Evolutionary conservation across 2,888 invertebrate genomes (phyloP), one percentile per base, ranked within the genome.

Genomic region (Drosophila neoperkinsi): DNA sequence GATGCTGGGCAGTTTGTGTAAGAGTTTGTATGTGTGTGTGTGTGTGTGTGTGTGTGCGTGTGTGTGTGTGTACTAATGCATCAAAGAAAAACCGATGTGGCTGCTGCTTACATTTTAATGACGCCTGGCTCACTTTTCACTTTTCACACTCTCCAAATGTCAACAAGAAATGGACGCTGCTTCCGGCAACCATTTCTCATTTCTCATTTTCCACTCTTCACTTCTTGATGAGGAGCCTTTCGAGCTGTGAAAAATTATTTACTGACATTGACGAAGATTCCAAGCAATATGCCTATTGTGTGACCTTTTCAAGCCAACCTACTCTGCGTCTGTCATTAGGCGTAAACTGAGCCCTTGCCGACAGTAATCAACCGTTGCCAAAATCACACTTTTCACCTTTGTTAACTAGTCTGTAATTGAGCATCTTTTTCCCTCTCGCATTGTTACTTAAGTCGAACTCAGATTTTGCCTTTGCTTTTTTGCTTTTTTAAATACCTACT

Each of bases 251-350:
- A 65, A 75, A 65, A 72, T 75, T 72, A 55, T 78, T 55, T 58
- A 58, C 79, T 81, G 77, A 78, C 77, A 80, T 78, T 78, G 77
- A 78, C 64, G 57, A 80, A 77, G 71, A 77, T 71, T 51, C 78
- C 63, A 5, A 21, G 53, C 38, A 38, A 56, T 50, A 50, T 55
- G 77, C 57, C 62, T 56, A 76, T 76, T 62, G 58, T 62, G 25
- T 55, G 71, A 46, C 49, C 43, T 62, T 63, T 71, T 56, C 16
- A 16, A 28, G 28, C 21, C 18, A 13, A 41, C 28, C 6, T 10
- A 21, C 50, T 18, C 34, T 34, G 13, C 28, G 38, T 25, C 55
- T 59, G 36, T 53, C 46, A 49, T 57, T 69, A 61, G 31, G 33
- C 25, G 46, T 18, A n/a, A 38, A 67, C 25, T 36, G 56, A 30